Percentiles rank a stretch among this genome's conserved stretches.
Evolutionary conservation across 2,113 vertebrate genomes (phyloP).

Genomic region (Corydoras maculifer): DNA sequence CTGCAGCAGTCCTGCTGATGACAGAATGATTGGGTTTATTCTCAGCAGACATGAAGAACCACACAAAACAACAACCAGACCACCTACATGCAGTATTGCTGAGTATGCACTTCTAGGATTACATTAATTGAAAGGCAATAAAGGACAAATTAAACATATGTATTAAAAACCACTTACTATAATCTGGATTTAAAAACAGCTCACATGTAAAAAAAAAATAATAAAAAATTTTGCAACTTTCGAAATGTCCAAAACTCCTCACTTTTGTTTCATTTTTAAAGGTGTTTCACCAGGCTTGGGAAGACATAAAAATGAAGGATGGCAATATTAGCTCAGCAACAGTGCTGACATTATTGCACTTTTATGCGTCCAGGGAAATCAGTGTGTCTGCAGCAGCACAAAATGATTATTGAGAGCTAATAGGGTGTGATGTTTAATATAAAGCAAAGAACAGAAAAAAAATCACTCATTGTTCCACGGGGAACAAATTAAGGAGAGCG

Average conservation of each 20-base stretch:
- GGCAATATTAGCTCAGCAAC: conserved; percentile 70
- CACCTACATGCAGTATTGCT: not conserved
- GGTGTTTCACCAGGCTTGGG: conserved; percentile 55
- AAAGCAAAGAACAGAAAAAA: conserved; percentile 72
- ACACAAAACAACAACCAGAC: not conserved
- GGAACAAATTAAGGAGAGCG: conserved; percentile 81
- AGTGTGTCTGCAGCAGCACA: conserved; percentile 72
- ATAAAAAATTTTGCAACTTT: conserved; percentile 50
- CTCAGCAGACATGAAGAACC: conserved; percentile 2
- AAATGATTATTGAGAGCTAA: conserved; percentile 84
- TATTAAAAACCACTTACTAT: not conserved
- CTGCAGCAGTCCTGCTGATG: conserved; percentile 18
- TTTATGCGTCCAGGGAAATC: conserved; percentile 86
- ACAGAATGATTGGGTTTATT: conserved; percentile 19
- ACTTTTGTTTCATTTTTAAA: conserved; percentile 38
- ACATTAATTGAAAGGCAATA: conserved; percentile 1
- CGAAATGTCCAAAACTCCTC: conserved; percentile 53
- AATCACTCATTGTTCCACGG: conserved; percentile 66
- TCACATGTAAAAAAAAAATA: conserved; percentile 43
- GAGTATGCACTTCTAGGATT: not conserved
- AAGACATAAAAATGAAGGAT: conserved; percentile 63
- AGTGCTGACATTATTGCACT: conserved; percentile 67
- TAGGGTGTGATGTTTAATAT: conserved; percentile 80
- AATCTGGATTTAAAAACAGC: no score
- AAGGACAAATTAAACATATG: conserved; percentile 9